These are phyloP conservation scores for Lagocephalus sceleratus DNA, from an alignment of 2,797 vertebrate species.

Conservation along the genomic window DNA sequence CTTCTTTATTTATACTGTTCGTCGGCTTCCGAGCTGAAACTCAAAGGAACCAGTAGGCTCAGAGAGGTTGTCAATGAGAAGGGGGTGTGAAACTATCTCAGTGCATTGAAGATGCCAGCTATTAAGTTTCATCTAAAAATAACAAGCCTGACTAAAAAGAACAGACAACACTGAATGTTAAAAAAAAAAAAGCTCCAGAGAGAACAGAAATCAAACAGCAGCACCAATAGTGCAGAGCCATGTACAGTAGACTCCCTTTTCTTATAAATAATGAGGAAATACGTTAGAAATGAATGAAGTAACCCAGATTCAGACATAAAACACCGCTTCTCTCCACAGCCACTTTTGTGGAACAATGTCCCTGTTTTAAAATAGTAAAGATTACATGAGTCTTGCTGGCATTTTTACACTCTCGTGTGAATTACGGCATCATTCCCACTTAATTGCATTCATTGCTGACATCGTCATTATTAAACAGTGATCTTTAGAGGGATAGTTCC, in stretches of 20 bases:
- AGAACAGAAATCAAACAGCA: slow-evolving; percentile 64
- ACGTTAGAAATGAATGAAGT: slow-evolving; percentile 51
- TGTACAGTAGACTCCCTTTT: slow-evolving; percentile 63
- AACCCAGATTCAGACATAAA: slow-evolving; percentile 50
- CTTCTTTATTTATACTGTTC: slow-evolving; percentile 70
- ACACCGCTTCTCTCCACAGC: slow-evolving; percentile 21
- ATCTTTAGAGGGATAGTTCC: slow-evolving; percentile 11
- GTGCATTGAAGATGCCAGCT: slow-evolving; percentile 68
- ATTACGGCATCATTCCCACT: slow-evolving; percentile 12
- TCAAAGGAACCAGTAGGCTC: slow-evolving; percentile 62
- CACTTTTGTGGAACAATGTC: slow-evolving; percentile 31
- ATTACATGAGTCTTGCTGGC: slow-evolving; percentile 7
- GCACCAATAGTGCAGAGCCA: slow-evolving; percentile 60
- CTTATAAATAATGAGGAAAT: slow-evolving; percentile 68
- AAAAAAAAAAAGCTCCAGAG: slow-evolving; percentile 51
- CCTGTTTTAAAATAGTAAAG: slow-evolving; percentile 13
- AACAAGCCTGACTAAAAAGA: slow-evolving; percentile 72
- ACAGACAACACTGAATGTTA: slow-evolving; percentile 59
- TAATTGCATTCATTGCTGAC: slow-evolving; percentile 41
- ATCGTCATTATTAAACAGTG: slow-evolving; percentile 34
- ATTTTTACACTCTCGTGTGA: slow-evolving; percentile 19
- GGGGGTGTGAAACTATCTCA: slow-evolving; percentile 66
- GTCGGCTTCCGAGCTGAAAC: slow-evolving; percentile 57
- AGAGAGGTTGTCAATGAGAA: slow-evolving; percentile 69
- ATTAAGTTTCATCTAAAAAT: slow-evolving; percentile 80